Conservation (phyloP, 2,113 vertebrate species). For the Cinclus mexicanus region DNA sequence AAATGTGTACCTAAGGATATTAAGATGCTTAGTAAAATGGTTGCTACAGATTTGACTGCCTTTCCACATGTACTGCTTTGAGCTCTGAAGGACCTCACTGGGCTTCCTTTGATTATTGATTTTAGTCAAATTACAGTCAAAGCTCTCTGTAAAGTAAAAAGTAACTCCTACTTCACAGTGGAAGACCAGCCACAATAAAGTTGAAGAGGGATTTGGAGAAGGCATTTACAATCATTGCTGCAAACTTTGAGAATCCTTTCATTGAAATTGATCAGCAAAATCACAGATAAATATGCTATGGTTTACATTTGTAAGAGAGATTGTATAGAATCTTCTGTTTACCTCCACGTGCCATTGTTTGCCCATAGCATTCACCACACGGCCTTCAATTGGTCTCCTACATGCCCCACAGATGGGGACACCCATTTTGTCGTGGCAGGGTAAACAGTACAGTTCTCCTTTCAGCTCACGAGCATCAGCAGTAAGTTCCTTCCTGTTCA, state of each 20-base stretch:
- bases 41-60: background rate
- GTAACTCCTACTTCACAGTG: background rate
- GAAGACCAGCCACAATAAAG: background rate
- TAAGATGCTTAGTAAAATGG: background rate
- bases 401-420: conserved; percentile 97
- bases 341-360: conserved; percentile 99
- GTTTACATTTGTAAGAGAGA: background rate
- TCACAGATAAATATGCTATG: background rate
- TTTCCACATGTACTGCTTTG: background rate
- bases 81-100: background rate
- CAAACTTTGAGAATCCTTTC: background rate
- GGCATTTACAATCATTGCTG: background rate
- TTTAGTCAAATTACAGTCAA: background rate
- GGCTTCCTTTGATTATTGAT: background rate
- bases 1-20: background rate
- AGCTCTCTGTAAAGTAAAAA: background rate
- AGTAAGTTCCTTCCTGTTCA: conserved; percentile 91
- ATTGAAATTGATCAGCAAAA: background rate
- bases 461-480: conserved; percentile 95
- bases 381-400: conserved; percentile 93
- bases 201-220: background rate
- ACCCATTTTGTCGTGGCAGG: conserved; percentile 98
- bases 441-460: conserved; percentile 94
- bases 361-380: conserved; percentile 97
- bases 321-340: background rate